Evolutionary conservation across 2,888 invertebrate species (phyloP).

Genomic region (Eudasyphora cyanicolor): DNA sequence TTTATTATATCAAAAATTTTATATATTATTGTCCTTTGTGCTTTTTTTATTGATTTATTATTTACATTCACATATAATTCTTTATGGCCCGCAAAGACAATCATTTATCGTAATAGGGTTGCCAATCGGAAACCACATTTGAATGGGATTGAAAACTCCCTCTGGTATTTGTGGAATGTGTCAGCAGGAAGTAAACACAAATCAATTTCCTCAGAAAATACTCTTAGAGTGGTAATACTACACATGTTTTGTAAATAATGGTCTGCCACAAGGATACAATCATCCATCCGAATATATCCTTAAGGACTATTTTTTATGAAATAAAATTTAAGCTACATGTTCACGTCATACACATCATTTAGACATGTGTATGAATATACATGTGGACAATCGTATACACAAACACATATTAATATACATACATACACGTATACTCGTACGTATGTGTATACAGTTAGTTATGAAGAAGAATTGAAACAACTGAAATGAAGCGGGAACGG

Average conservation of each 20-base stretch:
- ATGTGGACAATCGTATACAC: too few species aligned
- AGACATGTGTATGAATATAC: too few species aligned
- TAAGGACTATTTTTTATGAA: slow-evolving; percentile 6
- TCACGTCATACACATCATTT: not conserved
- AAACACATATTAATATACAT: too few species aligned
- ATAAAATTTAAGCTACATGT: slow-evolving; percentile 23
- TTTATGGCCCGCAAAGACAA: too few species aligned
- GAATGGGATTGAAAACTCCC: too few species aligned
- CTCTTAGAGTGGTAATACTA: not conserved
- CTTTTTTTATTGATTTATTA: too few species aligned
- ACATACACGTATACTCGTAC: too few species aligned
- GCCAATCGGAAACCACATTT: not conserved
- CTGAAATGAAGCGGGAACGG: too few species aligned
- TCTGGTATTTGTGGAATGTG: too few species aligned
- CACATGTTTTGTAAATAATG: slow-evolving; percentile 1
- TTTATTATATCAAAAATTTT: too few species aligned
- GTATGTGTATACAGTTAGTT: not conserved
- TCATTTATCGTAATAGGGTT: not conserved
- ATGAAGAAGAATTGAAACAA: not conserved
- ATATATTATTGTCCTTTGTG: too few species aligned
- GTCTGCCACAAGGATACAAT: not conserved
- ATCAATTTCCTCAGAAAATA: slow-evolving; percentile 17
- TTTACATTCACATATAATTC: too few species aligned
- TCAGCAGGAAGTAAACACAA: not conserved
- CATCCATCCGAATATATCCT: slow-evolving; percentile 3